Evolutionary conservation across 2,113 vertebrate species (phyloP).

Genomic region (Lophochroa leadbeateri): DNA sequence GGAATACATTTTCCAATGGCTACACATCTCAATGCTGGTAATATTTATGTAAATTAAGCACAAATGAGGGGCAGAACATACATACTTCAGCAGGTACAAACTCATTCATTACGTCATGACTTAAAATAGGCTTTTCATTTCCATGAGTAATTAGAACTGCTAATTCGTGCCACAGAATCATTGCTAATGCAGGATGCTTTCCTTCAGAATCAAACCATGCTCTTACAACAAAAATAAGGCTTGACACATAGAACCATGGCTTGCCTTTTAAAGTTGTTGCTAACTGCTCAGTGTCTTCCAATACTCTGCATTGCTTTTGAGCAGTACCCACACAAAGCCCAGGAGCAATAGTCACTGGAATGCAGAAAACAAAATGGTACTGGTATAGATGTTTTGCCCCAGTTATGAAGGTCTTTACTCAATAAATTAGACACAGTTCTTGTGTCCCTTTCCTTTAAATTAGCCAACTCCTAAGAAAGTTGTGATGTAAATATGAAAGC

Average conservation of each 20-base stretch:
- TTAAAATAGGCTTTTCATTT: not conserved
- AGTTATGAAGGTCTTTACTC: not conserved
- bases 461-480: not conserved
- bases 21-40: not conserved
- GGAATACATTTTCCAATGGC: not conserved
- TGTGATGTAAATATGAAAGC: not conserved
- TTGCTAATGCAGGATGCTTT: not conserved
- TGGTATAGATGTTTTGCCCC: not conserved
- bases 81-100: not conserved
- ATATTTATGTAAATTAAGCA: not conserved
- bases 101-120: not conserved
- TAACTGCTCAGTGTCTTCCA: not conserved
- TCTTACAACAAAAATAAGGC: not conserved
- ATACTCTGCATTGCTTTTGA: not conserved
- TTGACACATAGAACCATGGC: fast-evolving
- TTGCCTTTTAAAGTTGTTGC: not conserved
- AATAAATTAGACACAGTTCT: not conserved
- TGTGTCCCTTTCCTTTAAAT: not conserved
- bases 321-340: not conserved
- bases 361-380: not conserved
- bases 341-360: not conserved
- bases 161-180: not conserved
- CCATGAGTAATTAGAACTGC: not conserved
- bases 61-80: not conserved
- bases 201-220: not conserved